Evolutionary conservation across 1,140 invertebrate genomes (phyloP).

Genomic region (Chelonus insularis): DNA sequence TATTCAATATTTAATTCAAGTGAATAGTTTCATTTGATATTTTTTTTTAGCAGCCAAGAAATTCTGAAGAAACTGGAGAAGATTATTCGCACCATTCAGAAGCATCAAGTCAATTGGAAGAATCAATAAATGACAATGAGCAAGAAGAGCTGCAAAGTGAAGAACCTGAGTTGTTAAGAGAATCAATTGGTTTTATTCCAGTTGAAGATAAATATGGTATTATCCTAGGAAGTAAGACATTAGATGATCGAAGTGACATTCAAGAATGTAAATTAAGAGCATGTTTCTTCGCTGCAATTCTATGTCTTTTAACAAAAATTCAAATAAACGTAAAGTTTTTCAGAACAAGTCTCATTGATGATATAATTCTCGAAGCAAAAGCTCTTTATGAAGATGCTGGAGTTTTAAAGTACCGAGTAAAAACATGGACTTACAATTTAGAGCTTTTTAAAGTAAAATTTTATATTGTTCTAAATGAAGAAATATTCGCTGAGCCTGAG

Average conservation of each 20-base stretch:
- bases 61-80: not conserved
- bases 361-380: slow-evolving; percentile 37
- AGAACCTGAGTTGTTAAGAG: slow-evolving; percentile 1
- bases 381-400: slow-evolving; percentile 41
- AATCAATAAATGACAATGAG: too few species aligned
- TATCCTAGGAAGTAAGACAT: slow-evolving; percentile 36
- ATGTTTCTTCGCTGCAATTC: slow-evolving; percentile 46
- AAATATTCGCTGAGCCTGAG: slow-evolving; percentile 39
- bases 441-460: slow-evolving; percentile 39
- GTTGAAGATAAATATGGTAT: slow-evolving; percentile 37
- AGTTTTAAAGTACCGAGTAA: slow-evolving; percentile 41
- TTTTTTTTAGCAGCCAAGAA: not conserved
- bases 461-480: slow-evolving; percentile 46
- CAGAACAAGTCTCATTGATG: slow-evolving; percentile 36
- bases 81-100: too few species aligned
- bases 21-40: too few species aligned
- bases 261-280: slow-evolving; percentile 42
- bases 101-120: too few species aligned
- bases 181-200: slow-evolving; percentile 28
- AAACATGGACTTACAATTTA: slow-evolving; percentile 43
- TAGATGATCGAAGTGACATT: slow-evolving; percentile 30
- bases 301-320: slow-evolving; percentile 49
- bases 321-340: slow-evolving; percentile 37
- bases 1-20: too few species aligned
- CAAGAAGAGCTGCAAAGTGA: not conserved